phyloP scores from a whole-genome alignment of 2,113 vertebrate genomes.

The Bagarius yarrelli region DNA sequence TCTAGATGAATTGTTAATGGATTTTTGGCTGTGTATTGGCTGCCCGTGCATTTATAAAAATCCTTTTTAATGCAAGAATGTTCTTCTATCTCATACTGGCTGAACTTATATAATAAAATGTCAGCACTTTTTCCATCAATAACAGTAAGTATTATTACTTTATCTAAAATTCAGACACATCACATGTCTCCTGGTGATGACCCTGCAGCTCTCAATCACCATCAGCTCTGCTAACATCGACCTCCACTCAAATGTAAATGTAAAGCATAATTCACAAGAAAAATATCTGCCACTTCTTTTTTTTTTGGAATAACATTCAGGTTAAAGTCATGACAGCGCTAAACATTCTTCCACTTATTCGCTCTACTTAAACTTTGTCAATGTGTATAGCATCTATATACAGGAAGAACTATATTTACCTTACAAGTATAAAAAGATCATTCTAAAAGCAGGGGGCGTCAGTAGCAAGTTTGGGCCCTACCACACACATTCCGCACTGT shows the following conservation, averaged over 20 bases:
- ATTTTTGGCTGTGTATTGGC: background rate
- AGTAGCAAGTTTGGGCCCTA: too few species aligned
- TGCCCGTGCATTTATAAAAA: background rate
- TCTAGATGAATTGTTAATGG: background rate
- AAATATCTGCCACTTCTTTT: background rate
- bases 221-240: background rate
- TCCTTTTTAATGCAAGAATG: background rate
- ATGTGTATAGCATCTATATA: too few species aligned
- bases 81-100: background rate
- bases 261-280: background rate
- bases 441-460: too few species aligned
- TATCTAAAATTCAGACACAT: background rate
- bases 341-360: background rate
- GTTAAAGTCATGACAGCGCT: background rate
- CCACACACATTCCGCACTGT: too few species aligned
- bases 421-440: too few species aligned
- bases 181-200: background rate
- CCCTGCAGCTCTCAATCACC: background rate
- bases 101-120: too few species aligned
- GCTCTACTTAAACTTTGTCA: too few species aligned
- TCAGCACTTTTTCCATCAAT: background rate
- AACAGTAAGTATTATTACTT: constrained; percentile 1
- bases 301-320: background rate
- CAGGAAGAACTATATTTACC: too few species aligned
- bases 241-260: background rate